Evolutionary conservation across 1,140 invertebrate species (phyloP).

Genomic region (Neodiprion lecontei): DNA sequence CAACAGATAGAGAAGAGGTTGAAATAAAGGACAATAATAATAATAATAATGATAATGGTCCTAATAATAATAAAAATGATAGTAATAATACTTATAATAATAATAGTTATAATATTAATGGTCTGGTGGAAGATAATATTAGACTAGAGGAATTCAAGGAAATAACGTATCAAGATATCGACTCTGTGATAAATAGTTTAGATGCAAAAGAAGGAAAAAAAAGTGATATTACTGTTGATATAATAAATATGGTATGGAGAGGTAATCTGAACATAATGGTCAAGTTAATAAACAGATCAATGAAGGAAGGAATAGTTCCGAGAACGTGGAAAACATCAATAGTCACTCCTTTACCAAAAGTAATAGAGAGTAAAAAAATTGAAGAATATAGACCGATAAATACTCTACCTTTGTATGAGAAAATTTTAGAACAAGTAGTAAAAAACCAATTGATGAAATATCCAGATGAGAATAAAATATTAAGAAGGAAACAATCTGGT

Average conservation of each 20-base stretch:
- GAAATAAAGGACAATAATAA: not conserved
- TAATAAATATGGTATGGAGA: not conserved
- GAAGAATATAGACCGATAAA: slow-evolving; percentile 4
- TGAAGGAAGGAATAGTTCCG: slow-evolving; percentile 7
- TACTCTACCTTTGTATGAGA: slow-evolving; percentile 8
- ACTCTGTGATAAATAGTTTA: not conserved
- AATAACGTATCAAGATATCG: not conserved
- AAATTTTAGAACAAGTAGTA: slow-evolving; percentile 7
- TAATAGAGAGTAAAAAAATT: not conserved
- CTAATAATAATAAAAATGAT: no score
- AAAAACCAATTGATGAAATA: slow-evolving; percentile 1
- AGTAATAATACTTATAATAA: no score
- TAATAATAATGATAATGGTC: not conserved
- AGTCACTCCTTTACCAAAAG: slow-evolving; percentile 5
- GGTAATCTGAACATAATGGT: not conserved
- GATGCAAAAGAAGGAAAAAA: slow-evolving; percentile 3
- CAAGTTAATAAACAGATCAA: slow-evolving; percentile 8
- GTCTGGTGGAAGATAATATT: not conserved
- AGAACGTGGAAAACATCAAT: slow-evolving; percentile 5
- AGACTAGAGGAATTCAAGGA: slow-evolving; percentile 4
- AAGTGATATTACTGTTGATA: slow-evolving; percentile 8
- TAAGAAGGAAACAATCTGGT: slow-evolving; percentile 9
- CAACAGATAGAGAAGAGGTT: not conserved
- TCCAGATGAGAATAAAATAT: slow-evolving; percentile 6
- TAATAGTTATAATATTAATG: not conserved